Base-by-base conservation (phyloP, 2,888 invertebrate species). In the Campoplex capitator region DNA sequence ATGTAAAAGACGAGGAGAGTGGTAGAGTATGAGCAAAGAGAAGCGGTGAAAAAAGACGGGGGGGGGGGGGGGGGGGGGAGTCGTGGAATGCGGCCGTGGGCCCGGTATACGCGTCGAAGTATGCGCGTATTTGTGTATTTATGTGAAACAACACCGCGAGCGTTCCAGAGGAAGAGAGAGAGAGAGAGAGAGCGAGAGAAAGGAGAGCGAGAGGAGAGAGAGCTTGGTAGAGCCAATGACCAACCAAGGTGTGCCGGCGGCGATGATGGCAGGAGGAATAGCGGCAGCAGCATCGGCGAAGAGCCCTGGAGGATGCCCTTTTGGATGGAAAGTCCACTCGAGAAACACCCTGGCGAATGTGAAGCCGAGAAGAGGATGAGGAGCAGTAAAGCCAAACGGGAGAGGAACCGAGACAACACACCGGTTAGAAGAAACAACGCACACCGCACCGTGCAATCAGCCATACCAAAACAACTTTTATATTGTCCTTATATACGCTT, bases 31-130 rank as follows among this genome's bases (percentile, higher is more conserved):
- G 75, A 75, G 90, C 88, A 42, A 70, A 62, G 62, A 38, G 70
- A 70, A 67, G 80, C 76, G 70, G 48, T 42, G 74, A 70, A 85
- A 76, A 85, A 85, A 73, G 79, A 67, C 89, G 90, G 89, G 90
- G 91, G 90, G 91, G 92, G 90, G 90, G 89, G 90, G 91, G 90
- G 91, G 92, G 90, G 89, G 90, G 91, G 90, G 91, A 92, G 92
- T 91, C 91, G 90, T 92, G 94, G 94, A 93, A 93, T 94, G 94
- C 93, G 93, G 93, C 93, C 93, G 92, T 92, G 92, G 92, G 91
- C 92, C 92, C 91, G 91, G 91, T 92, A 91, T 91, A 91, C 91
- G 92, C 91, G 91, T 90, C 90, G 89, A 89, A 73, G 91, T 91
- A 92, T 90, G 92, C 89, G 88, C 91, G 93, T 68, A 54, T 93